Evolutionary conservation across 2,113 vertebrate species (phyloP).

Genomic region (Pangasianodon hypophthalmus): DNA sequence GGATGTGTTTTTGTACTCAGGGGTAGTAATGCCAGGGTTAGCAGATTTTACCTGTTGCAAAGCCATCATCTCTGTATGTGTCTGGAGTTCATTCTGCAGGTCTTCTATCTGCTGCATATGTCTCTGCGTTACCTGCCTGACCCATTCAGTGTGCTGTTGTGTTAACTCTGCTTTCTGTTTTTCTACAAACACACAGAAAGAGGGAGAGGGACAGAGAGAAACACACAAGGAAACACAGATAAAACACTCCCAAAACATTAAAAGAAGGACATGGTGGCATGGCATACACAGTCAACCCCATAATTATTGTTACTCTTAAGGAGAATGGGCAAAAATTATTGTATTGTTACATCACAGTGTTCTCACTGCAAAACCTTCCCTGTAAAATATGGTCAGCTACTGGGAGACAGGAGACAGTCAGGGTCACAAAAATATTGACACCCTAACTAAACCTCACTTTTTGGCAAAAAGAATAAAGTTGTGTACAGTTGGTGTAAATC

Average conservation of each 20-base stretch:
- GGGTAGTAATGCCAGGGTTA: not conserved
- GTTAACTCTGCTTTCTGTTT: slow-evolving; percentile 83
- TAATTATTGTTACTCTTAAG: not conserved
- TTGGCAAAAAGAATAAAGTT: not conserved
- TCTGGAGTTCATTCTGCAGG: slow-evolving; percentile 80
- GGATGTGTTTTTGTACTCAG: slow-evolving; percentile 3
- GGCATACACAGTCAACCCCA: not conserved
- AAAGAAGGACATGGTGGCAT: not conserved
- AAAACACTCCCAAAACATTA: not conserved
- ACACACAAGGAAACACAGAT: not conserved
- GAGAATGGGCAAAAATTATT: not conserved
- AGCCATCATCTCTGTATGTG: slow-evolving; percentile 77
- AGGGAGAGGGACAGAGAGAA: not conserved
- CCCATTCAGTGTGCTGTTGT: slow-evolving; percentile 82
- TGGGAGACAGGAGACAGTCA: not conserved
- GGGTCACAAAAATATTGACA: not conserved
- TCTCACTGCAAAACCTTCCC: not conserved
- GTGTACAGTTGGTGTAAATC: not conserved
- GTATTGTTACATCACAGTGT: not conserved
- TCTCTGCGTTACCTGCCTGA: slow-evolving; percentile 77
- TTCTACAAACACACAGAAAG: slow-evolving; percentile 67
- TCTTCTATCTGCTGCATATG: slow-evolving; percentile 87
- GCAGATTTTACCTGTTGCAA: slow-evolving; percentile 72
- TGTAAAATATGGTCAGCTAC: not conserved
- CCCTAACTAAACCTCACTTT: not conserved